Evolutionary conservation across 2,888 invertebrate species (phyloP).

Genomic region (Entomobrya proxima): DNA sequence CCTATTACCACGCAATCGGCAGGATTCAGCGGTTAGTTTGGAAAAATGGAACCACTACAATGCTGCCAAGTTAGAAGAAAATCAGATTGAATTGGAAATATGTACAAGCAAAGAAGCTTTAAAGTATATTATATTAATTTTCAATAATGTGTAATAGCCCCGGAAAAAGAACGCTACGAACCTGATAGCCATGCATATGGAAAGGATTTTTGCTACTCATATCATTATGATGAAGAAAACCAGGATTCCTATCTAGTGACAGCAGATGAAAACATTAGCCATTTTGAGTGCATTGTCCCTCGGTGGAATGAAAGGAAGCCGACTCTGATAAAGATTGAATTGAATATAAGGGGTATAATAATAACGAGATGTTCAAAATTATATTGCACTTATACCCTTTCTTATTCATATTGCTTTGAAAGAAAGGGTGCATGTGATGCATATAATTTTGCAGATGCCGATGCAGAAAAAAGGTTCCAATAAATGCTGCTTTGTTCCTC

Average conservation of each 20-base stretch:
- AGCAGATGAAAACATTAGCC: conserved; percentile 26
- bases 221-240: not conserved
- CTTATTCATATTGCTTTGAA: not conserved
- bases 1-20: conserved; percentile 33
- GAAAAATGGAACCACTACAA: conserved; percentile 20
- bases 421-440: no score
- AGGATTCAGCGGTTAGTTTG: conserved; percentile 33
- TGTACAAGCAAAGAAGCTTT: no score
- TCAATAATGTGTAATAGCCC: conserved; percentile 4
- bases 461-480: no score
- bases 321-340: not conserved
- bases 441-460: no score
- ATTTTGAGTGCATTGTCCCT: conserved; percentile 47
- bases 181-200: not conserved
- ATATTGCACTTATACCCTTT: not conserved
- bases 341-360: conserved; percentile 38
- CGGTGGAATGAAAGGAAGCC: conserved; percentile 26
- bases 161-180: not conserved
- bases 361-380: not conserved
- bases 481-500: no score
- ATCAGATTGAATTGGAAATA: not conserved
- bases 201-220: conserved; percentile 20
- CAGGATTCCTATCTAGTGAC: conserved; percentile 11
- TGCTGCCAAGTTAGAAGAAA: not conserved
- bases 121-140: not conserved